Evolutionary conservation across 2,888 invertebrate genomes (phyloP), one percentile per base, ranked within the genome.

Genomic region (Drosophila testacea): DNA sequence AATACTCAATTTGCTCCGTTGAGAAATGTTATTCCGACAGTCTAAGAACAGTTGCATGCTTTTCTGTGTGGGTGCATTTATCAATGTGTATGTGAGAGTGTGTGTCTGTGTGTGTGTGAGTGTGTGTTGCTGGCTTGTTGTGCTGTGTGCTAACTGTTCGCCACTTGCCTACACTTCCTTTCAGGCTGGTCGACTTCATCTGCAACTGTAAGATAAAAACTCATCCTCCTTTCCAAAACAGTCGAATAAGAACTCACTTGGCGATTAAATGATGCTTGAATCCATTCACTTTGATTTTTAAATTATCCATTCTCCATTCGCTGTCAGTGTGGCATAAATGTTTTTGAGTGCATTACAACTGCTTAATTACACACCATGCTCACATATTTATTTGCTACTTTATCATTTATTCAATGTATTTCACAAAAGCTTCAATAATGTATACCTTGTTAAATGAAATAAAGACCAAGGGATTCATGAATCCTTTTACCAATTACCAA

Each of bases 1-100:
- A 83, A 83, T 86, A 79, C 83, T 75, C 83, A 83, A 84, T 86
- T 86, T 86, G 77, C 69, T 68, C 63, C 54, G 48, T 44, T 71
- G 44, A 47, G 54, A 69, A 79, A 83, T 83, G 73, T 65, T 77
- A 67, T 73, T 70, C 66, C 62, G 55, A 63, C 75, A 66, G 66
- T 60, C 30, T 69, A 2, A 36, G 22, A 47, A 61, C 44, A 52
- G 11, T 27, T 54, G 44, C 48, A 54, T 32, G 28, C 13, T 34
- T 22, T 3, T 50, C 5, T 22, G 57, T 41, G 48, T 22, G 41
- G 42, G 50, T 57, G 66, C 22, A 57, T 7, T 22, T 16, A 22
- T 38, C 16, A 56, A 34, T 51, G 50, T 34, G 32, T 39, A 54
- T 28, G 38, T 38, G 30, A 22, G 60, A 47, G 51, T 16, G 36